These are phyloP conservation scores for Stegodyphus dumicola DNA, from an alignment of 1,140 invertebrate genomes.

Conservation along the genomic window DNA sequence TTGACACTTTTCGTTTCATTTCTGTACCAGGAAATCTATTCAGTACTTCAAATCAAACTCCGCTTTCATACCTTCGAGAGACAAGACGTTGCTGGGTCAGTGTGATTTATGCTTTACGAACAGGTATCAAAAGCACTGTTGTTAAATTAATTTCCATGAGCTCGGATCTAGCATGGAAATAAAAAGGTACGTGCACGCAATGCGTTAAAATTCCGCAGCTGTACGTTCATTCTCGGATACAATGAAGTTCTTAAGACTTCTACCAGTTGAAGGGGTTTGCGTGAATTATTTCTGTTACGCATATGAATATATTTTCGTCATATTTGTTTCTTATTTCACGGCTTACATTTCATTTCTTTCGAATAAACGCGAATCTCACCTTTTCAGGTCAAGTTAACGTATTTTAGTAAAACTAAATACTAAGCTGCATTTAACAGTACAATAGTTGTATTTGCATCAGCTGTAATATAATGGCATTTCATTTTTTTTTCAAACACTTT, in stretches of 20 bases:
- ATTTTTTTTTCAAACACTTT: no score
- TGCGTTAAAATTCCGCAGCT: neutral
- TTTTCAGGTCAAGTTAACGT: neutral
- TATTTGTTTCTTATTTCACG: neutral
- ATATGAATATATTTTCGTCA: neutral
- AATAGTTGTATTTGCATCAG: no score
- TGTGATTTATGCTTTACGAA: constrained; percentile 29
- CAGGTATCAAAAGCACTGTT: constrained; percentile 8
- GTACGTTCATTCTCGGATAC: neutral
- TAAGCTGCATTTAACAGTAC: no score
- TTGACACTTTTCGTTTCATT: neutral
- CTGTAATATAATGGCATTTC: no score
- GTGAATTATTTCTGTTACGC: neutral
- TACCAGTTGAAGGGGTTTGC: neutral
- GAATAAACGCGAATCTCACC: neutral
- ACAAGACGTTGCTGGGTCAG: neutral
- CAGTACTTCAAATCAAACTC: neutral
- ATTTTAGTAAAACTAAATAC: no score
- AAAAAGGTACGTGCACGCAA: constrained; percentile 20
- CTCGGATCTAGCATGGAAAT: constrained; percentile 12
- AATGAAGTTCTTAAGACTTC: neutral
- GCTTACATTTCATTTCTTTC: neutral
- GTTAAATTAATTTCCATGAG: constrained; percentile 40
- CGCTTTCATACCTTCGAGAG: neutral
- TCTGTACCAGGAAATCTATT: neutral